phyloP scores from a whole-genome alignment of 1,140 invertebrate species.

The Proctacanthus coquilletti region DNA sequence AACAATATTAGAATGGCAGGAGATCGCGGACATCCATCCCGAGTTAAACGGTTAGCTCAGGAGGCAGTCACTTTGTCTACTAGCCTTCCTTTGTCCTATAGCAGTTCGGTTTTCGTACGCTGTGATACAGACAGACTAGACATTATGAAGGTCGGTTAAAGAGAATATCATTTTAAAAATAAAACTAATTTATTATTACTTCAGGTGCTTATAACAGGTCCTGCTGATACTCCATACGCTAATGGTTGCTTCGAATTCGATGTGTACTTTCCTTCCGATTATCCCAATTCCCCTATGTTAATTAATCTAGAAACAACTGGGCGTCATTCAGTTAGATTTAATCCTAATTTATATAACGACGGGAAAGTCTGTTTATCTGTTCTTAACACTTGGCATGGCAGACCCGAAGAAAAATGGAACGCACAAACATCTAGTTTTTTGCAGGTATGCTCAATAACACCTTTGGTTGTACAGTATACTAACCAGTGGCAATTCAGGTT shows the following conservation, averaged over 20 bases:
- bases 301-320: slow-evolving; percentile 92
- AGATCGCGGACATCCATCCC: slow-evolving; percentile 64
- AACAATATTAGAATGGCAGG: slow-evolving; percentile 72
- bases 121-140: slow-evolving; percentile 88
- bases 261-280: slow-evolving; percentile 81
- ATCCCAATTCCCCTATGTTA: slow-evolving; percentile 65
- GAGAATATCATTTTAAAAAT: not conserved
- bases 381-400: slow-evolving; percentile 93
- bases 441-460: slow-evolving; percentile 41
- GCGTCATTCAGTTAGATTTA: slow-evolving; percentile 83
- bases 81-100: slow-evolving; percentile 81
- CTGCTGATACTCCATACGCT: slow-evolving; percentile 76
- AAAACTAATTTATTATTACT: slow-evolving; percentile 11
- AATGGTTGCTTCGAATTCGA: slow-evolving; percentile 83
- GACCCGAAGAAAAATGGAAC: slow-evolving; percentile 98
- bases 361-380: slow-evolving; percentile 94
- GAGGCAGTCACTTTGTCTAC: slow-evolving; percentile 92
- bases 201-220: slow-evolving; percentile 81
- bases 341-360: slow-evolving; percentile 95
- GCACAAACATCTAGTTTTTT: slow-evolving; percentile 91
- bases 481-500: slow-evolving; percentile 39
- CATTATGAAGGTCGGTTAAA: slow-evolving; percentile 69
- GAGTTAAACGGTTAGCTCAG: slow-evolving; percentile 85
- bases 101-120: slow-evolving; percentile 89
- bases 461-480: not conserved